Evolutionary conservation across 2,797 vertebrate genomes (phyloP).

Genomic region (Danio aesculapii): DNA sequence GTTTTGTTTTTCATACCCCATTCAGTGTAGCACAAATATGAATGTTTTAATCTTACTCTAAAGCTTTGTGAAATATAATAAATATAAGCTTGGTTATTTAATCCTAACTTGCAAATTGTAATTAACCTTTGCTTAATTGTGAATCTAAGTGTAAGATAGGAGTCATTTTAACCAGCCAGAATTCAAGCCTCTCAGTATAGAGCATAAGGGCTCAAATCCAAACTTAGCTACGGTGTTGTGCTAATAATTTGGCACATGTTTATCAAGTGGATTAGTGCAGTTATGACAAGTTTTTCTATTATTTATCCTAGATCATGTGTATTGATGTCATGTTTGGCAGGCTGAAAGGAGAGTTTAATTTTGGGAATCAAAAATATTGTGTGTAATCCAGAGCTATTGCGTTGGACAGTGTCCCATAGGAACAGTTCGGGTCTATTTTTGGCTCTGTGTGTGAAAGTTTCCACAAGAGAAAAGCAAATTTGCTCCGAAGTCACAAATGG

Average conservation of each 20-base stretch:
- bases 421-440: conserved; percentile 44
- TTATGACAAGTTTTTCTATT: neutral
- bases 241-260: conserved; percentile 14
- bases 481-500: conserved; percentile 12
- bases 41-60: neutral
- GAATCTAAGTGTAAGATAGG: neutral
- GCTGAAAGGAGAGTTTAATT: conserved; percentile 27
- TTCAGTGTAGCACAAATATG: neutral
- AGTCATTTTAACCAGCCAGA: neutral
- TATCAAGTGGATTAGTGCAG: neutral
- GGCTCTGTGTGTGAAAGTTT: conserved; percentile 30
- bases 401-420: conserved; percentile 18
- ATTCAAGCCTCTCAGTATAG: neutral
- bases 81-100: neutral
- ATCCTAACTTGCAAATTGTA: neutral
- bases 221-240: neutral
- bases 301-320: conserved; percentile 4
- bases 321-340: conserved; percentile 27
- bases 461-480: conserved; percentile 26
- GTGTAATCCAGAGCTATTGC: conserved; percentile 3
- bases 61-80: conserved; percentile 4
- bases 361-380: conserved; percentile 26
- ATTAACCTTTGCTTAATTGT: neutral
- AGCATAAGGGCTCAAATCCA: neutral
- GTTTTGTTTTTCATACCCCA: neutral